These are phyloP conservation scores for Spodoptera exigua DNA, from an alignment of 2,888 invertebrate genomes.

Conservation along the genomic window DNA sequence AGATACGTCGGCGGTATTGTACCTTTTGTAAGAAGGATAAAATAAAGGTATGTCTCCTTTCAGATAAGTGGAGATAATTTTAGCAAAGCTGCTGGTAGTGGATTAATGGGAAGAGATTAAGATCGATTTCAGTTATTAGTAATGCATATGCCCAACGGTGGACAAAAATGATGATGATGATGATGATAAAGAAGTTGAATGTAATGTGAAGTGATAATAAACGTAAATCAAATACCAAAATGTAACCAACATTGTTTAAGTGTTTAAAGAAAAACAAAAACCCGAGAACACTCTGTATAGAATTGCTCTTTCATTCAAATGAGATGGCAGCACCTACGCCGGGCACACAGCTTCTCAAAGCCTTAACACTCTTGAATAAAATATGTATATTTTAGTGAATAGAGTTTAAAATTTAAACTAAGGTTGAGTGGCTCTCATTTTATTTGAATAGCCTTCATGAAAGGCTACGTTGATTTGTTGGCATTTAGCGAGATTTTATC, in stretches of 20 bases:
- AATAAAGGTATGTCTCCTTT: too few relatives aligned
- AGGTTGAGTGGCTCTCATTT: slow-evolving; percentile 36
- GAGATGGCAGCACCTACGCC: slow-evolving; percentile 54
- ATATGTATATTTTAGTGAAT: slow-evolving; percentile 52
- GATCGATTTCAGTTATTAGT: too few relatives aligned
- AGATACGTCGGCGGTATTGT: too few relatives aligned
- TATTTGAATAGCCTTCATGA: slow-evolving; percentile 25
- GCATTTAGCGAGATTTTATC: slow-evolving; percentile 3
- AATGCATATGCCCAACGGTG: too few relatives aligned
- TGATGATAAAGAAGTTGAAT: too few relatives aligned
- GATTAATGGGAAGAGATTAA: too few relatives aligned
- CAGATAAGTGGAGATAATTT: too few relatives aligned
- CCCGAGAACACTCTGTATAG: slow-evolving; percentile 30
- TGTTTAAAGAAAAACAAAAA: background rate
- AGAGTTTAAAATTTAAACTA: slow-evolving; percentile 35
- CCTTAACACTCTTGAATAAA: slow-evolving; percentile 52
- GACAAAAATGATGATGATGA: too few relatives aligned
- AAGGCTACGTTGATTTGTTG: slow-evolving; percentile 15
- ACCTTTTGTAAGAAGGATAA: too few relatives aligned
- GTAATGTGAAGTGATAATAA: too few relatives aligned
- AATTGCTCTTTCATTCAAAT: slow-evolving; percentile 55
- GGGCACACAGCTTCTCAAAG: slow-evolving; percentile 55
- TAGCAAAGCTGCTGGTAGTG: too few relatives aligned
- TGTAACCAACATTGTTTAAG: background rate
- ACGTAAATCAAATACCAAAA: too few relatives aligned